Evolutionary conservation across 2,797 vertebrate species (phyloP).

Genomic region (Danio tinwini): DNA sequence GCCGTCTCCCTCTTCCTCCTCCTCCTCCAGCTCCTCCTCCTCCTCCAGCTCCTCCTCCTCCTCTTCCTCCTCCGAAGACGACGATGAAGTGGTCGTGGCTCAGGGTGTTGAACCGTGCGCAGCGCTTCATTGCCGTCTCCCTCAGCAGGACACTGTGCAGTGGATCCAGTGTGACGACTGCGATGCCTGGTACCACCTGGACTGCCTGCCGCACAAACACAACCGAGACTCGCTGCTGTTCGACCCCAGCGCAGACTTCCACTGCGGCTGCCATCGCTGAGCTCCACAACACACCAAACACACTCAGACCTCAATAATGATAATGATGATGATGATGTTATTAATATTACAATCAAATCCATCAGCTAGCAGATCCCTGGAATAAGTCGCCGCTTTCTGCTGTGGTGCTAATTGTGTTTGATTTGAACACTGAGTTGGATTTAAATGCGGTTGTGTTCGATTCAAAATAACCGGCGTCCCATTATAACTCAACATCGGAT

Average conservation of each 20-base stretch:
- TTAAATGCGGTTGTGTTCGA: neutral
- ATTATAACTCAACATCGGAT: neutral
- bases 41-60: constrained; percentile 69
- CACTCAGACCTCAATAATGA: neutral
- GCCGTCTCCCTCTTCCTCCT: constrained; percentile 74
- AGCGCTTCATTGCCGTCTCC: constrained; percentile 76
- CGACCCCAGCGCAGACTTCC: constrained; percentile 84
- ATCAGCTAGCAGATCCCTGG: neutral
- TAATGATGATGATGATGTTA: neutral
- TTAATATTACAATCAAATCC: neutral
- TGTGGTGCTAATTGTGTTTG: constrained; percentile 26
- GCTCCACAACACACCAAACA: neutral
- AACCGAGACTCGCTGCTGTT: constrained; percentile 74
- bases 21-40: constrained; percentile 72
- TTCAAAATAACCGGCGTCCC: neutral
- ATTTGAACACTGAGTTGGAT: neutral
- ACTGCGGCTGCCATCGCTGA: constrained; percentile 76
- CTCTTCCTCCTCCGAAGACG: constrained; percentile 66
- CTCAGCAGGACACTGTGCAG: constrained; percentile 87
- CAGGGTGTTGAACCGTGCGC: constrained; percentile 80
- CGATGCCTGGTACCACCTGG: constrained; percentile 86
- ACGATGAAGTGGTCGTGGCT: constrained; percentile 34
- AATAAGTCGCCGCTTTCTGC: neutral
- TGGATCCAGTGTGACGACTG: constrained; percentile 91
- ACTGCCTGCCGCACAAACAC: constrained; percentile 78